These are phyloP conservation scores for Diorhabda elongata DNA, from an alignment of 1,140 invertebrate genomes.

Conservation along the genomic window DNA sequence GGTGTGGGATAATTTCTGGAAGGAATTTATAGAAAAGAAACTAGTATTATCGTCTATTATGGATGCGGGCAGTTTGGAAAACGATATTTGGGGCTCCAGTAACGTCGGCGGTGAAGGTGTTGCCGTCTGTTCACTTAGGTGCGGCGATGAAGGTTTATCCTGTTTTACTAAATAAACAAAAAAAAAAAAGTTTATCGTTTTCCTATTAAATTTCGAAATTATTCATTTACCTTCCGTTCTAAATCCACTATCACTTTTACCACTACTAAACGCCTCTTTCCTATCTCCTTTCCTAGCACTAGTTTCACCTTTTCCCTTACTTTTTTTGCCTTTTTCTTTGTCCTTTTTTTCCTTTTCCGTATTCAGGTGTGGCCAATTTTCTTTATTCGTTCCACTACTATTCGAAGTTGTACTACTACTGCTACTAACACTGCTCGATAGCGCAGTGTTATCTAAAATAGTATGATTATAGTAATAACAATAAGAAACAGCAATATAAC, in stretches of 20 bases:
- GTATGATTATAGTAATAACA: no score
- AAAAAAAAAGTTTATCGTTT: not conserved
- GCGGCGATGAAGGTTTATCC: constrained; percentile 14
- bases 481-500: no score
- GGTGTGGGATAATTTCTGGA: constrained; percentile 12
- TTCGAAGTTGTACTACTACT: constrained; percentile 21
- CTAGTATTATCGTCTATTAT: constrained; percentile 14
- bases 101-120: constrained; percentile 1
- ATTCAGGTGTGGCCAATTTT: constrained; percentile 41
- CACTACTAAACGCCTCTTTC: constrained; percentile 4
- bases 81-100: constrained; percentile 3
- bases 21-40: constrained; percentile 18
- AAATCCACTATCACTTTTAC: constrained; percentile 16
- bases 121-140: not conserved
- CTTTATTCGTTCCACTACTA: constrained; percentile 31
- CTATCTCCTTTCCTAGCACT: not conserved
- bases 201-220: constrained; percentile 3
- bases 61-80: constrained; percentile 4
- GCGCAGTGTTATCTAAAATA: not conserved
- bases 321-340: constrained; percentile 29
- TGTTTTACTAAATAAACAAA: constrained; percentile 3
- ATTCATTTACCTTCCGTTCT: constrained; percentile 24
- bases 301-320: constrained; percentile 21
- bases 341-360: constrained; percentile 33
- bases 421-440: constrained; percentile 23